Evolutionary conservation across 2,113 vertebrate species (phyloP), one percentile per base, ranked within the genome.

Genomic region (Phrynosoma platyrhinos): DNA sequence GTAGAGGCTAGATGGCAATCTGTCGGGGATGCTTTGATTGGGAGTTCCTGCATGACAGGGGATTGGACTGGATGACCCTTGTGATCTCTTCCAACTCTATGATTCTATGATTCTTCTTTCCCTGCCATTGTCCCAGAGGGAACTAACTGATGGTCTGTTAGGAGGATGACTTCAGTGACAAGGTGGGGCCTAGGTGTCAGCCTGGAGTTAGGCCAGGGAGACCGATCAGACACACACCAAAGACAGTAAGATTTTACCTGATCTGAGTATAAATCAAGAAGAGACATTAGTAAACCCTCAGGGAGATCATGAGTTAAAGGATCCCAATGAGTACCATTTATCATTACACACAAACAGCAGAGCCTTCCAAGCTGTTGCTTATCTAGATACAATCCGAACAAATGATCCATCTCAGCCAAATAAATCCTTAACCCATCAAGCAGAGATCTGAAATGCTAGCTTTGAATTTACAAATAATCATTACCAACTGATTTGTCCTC

Each of bases 401-500:
- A 0, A 4, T 40, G 83, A 86, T 83, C 82, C 2, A 86, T 91
- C 91, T 89, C 36, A 74, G 55, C 87, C 2, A 79, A 94, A 89
- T 0, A 5, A 89, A 84, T 80, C 6, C 89, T 12, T 91, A 89
- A 87, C 90, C 68, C 79, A 91, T 42, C 91, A 85, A 90, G 87
- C 16, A 68, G 68, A 83, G 86, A 88, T 72, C 64, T 79, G n/a
- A 27, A 40, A 89, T 78, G 87, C 47, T 79, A 91, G 85, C 82
- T 79, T 79, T 76, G 91, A 87, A 81, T 89, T 93, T 93, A 88
- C 88, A 94, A 92, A 86, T 87, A 91, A 92, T 94, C 91, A 92
- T 88, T 80, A 92, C 76, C 66, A 88, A 58, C 64, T 21, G 85
- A 89, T 5, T 47, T 90, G 92, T 25, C 83, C 90, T 47, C 72